phyloP scores from a whole-genome alignment of 2,797 vertebrate species.

The Manis javanica region DNA sequence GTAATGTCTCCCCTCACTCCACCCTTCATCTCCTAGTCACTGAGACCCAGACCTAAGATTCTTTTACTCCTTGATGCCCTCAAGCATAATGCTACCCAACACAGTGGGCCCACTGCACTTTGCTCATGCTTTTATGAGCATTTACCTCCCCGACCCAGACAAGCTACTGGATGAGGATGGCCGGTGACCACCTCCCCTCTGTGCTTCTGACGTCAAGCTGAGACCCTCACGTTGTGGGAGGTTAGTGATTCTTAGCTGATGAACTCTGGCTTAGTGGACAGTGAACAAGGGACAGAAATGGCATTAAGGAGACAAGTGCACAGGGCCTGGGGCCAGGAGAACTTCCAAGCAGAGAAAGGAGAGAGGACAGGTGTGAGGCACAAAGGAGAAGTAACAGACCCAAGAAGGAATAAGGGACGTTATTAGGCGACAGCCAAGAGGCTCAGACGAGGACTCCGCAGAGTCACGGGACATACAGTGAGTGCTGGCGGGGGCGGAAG shows the following conservation, averaged over 20 bases:
- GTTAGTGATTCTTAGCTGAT: not conserved
- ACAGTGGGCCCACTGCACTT: not conserved
- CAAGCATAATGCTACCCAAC: not conserved
- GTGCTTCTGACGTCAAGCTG: not conserved
- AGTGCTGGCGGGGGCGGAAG: not conserved
- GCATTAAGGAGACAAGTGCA: not conserved
- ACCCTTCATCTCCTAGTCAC: not conserved
- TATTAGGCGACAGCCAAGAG: not conserved
- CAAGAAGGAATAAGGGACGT: too few relatives aligned
- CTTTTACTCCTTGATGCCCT: not conserved
- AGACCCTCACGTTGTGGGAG: not conserved
- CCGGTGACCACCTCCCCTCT: not conserved
- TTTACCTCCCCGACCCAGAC: not conserved
- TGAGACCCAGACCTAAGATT: not conserved
- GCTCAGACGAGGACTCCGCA: not conserved
- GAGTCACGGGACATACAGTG: not conserved
- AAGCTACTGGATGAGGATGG: not conserved
- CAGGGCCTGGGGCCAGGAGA: not conserved
- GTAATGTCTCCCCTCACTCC: not conserved
- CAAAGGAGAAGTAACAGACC: not conserved
- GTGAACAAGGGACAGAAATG: not conserved
- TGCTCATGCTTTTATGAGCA: not conserved
- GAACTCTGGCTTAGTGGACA: too few relatives aligned
- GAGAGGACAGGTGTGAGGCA: not conserved
- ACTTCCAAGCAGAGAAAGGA: not conserved